Conservation (phyloP, 2,888 invertebrate species). For the Nysson spinosus region DNA sequence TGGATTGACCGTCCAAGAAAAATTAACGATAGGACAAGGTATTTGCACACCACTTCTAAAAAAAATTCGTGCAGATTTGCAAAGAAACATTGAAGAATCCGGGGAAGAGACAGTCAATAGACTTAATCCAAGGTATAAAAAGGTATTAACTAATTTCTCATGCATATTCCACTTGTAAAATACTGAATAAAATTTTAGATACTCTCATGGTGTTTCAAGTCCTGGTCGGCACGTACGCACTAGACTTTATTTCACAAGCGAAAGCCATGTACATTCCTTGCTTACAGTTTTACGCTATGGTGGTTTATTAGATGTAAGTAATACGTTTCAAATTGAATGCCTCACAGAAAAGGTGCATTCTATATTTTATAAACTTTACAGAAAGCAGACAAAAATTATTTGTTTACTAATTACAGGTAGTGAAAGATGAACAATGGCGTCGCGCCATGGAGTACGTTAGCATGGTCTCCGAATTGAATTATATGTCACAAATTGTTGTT, state of each 20-base stretch:
- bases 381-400: background rate
- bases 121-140: conserved; percentile 89
- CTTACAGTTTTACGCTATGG: conserved; percentile 97
- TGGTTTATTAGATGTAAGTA: conserved; percentile 89
- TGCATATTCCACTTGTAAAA: background rate
- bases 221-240: conserved; percentile 99
- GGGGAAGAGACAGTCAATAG: conserved; percentile 97
- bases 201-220: conserved; percentile 98
- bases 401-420: conserved; percentile 77
- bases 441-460: conserved; percentile 99
- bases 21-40: conserved; percentile 96
- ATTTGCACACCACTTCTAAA: conserved; percentile 97
- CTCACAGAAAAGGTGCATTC: too few species aligned
- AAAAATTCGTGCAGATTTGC: conserved; percentile 96
- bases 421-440: conserved; percentile 97
- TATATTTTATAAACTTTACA: background rate
- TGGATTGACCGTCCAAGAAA: conserved; percentile 96
- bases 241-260: conserved; percentile 99
- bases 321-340: too few species aligned
- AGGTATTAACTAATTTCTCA: too few species aligned
- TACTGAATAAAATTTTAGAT: conserved; percentile 79
- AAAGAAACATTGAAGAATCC: conserved; percentile 93
- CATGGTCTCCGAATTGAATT: conserved; percentile 98
- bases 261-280: conserved; percentile 98
- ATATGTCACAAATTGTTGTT: conserved; percentile 99